These are phyloP conservation scores for Acrocephalus arundinaceus DNA, from an alignment of 2,113 vertebrate species.

Conservation along the genomic window DNA sequence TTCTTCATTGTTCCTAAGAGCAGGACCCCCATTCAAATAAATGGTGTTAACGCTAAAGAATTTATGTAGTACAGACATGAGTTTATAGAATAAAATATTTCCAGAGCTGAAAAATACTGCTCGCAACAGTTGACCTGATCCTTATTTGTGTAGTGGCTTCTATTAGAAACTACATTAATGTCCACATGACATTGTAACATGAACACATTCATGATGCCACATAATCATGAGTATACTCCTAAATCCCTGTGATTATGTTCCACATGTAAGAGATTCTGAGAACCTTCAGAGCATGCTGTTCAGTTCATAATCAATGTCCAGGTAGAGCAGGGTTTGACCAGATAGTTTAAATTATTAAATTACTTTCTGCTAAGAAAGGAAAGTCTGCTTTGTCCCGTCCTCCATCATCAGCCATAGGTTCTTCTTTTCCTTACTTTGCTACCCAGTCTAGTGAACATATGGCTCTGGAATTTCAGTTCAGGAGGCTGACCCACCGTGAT, in stretches of 20 bases:
- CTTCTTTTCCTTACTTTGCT: background rate
- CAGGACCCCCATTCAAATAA: background rate
- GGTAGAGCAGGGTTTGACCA: background rate
- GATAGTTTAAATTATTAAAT: background rate
- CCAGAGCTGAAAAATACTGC: background rate
- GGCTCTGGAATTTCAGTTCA: background rate
- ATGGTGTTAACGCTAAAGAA: background rate
- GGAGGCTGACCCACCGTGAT: background rate
- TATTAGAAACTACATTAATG: background rate
- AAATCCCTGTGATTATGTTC: background rate
- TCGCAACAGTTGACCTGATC: background rate
- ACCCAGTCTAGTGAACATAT: fast-evolving
- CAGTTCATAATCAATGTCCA: background rate
- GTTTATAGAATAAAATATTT: background rate
- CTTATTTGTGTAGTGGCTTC: background rate
- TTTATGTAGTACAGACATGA: background rate
- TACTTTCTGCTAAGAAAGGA: background rate
- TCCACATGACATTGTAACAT: background rate
- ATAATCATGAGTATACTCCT: background rate
- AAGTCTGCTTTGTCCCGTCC: background rate
- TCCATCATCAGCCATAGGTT: background rate
- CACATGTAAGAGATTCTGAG: background rate
- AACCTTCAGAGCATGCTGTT: background rate
- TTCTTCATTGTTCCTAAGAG: background rate
- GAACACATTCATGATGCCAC: background rate